A percentile compares a stretch with the other conserved stretches of the same genome.
These are phyloP conservation scores for Cantharis nigra DNA, from an alignment of 2,888 invertebrate genomes.

Conservation along the genomic window DNA sequence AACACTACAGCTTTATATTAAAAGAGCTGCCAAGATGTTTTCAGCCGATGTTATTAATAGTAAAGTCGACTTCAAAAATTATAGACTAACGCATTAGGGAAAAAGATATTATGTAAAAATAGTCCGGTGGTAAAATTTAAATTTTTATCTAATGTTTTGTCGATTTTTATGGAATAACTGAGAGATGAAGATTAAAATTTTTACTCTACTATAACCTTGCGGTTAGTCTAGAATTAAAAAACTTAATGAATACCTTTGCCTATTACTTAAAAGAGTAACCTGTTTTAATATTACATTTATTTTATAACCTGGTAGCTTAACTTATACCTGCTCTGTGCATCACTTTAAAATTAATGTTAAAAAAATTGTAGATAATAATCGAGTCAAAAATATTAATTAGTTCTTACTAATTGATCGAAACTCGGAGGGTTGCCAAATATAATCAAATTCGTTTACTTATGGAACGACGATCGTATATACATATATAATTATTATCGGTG, in stretches of 20 bases:
- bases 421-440: not conserved
- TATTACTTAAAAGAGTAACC: not conserved
- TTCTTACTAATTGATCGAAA: not conserved
- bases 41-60: not conserved
- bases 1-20: not conserved
- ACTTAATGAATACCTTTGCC: conserved; percentile 5
- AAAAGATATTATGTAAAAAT: not conserved
- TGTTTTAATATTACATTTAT: not conserved
- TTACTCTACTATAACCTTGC: not conserved
- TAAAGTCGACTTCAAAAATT: not conserved
- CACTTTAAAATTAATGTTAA: not conserved
- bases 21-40: not conserved
- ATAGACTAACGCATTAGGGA: not conserved
- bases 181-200: not conserved
- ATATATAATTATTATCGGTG: not conserved
- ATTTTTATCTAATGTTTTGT: not conserved
- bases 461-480: not conserved
- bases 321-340: not conserved
- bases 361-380: not conserved
- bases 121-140: not conserved
- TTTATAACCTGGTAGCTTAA: not conserved
- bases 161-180: not conserved
- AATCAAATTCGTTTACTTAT: not conserved
- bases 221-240: conserved; percentile 3
- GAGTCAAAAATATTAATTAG: not conserved